Base-by-base conservation (phyloP, 1,140 invertebrate genomes). In the Dendroctonus ponderosae region DNA sequence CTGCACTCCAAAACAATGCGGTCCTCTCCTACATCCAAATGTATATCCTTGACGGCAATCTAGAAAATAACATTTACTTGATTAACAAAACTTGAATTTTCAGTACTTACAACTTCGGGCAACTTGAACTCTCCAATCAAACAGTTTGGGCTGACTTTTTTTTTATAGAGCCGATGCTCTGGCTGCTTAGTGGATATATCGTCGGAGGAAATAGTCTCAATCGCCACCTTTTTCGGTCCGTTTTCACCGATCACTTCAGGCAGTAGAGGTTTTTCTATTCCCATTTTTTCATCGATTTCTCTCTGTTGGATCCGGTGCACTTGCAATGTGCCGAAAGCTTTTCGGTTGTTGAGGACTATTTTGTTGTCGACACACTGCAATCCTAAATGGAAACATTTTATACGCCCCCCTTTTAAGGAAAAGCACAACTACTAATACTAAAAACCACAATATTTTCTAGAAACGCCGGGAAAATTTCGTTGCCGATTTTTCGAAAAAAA, bases 281-380 rank as follows among this genome's bases (percentile, higher is more conserved):
- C 74, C 59, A 82, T 79, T 72, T 81, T 78, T 53, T 79, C 78
- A 70, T 85, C 76, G 3, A 85, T 77, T 74, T 88, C 84, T 52
- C 86, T 80, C 69, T 89, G 85, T 75, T 89, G 84, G 66, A 91
- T 88, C 70, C 84, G 85, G 75, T 92, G 90, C 9, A 84, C 77
- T 52, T 91, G 86, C 12, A 93, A 74, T 41, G 81, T 87, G 0
- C 93, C 93, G 70, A 93, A 85, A 49, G 79, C 82, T 72, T 86
- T 86, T 53, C 82, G 80, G 77, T 87, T 85, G 66, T 83, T 84
- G 39, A 88, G 74, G 15, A 85, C 80, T 8, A 84, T 82, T 41
- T 80, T 83, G 46, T 84, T 87, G 70, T 84, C 80, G 40, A 86
- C 84, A 14, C 91, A 77, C 71, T 84, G 79, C 60, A 89, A 12